A percentile compares a stretch with the other conserved stretches of the same genome.
phyloP scores from a whole-genome alignment of 2,888 invertebrate species.

The Serrognathus titanus region DNA sequence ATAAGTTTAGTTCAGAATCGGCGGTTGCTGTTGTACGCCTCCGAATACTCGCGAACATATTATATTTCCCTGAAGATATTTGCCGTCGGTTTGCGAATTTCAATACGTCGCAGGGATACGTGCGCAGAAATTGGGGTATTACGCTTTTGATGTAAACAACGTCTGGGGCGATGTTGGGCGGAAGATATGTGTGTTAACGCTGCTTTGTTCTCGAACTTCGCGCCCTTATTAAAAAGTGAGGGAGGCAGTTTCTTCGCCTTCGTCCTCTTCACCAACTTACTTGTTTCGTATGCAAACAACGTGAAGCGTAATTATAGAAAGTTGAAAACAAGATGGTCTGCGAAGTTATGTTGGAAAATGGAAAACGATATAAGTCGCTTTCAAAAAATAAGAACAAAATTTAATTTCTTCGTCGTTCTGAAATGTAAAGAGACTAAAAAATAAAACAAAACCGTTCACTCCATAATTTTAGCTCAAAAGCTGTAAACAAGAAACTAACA shows the following conservation, averaged over 20 bases:
- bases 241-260: not conserved
- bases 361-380: conserved; percentile 10
- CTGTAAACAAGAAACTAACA: too few relatives aligned
- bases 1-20: too few relatives aligned
- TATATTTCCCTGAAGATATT: conserved; percentile 1
- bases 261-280: not conserved
- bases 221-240: too few relatives aligned
- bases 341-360: too few relatives aligned
- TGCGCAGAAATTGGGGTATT: conserved; percentile 2
- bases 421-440: too few relatives aligned
- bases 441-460: too few relatives aligned
- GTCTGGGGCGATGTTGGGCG: not conserved
- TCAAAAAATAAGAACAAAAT: conserved; percentile 6
- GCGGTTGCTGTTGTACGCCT: not conserved
- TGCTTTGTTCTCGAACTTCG: too few relatives aligned
- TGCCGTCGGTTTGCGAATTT: not conserved
- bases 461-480: too few relatives aligned
- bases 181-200: too few relatives aligned
- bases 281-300: not conserved
- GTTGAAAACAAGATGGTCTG: too few relatives aligned
- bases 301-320: not conserved
- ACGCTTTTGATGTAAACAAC: conserved; percentile 1
- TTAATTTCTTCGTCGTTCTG: too few relatives aligned
- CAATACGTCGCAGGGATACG: not conserved
- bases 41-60: not conserved